Evolutionary conservation across 2,797 vertebrate genomes (phyloP).

Genomic region (Notoglanidium macrostoma): DNA sequence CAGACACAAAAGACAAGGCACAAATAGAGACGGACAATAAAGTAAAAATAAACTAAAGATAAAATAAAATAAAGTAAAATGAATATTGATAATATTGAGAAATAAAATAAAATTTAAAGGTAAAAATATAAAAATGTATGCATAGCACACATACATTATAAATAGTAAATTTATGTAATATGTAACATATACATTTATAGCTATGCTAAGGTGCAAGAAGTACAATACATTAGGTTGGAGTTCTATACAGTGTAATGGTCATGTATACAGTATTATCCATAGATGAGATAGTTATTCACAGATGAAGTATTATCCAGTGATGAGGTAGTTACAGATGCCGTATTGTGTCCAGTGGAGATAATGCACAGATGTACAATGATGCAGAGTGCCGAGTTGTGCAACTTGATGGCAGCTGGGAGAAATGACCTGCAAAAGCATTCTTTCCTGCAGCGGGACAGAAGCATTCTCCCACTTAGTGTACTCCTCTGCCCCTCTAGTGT

Average conservation of each 20-base stretch:
- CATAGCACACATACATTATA: neutral
- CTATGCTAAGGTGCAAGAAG: neutral
- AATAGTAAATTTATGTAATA: neutral
- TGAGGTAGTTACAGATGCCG: neutral
- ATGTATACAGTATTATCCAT: neutral
- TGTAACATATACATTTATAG: neutral
- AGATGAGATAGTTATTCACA: too few relatives aligned
- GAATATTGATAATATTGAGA: neutral
- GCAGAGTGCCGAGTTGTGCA: neutral
- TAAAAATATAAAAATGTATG: neutral
- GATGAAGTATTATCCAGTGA: neutral
- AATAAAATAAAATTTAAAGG: neutral
- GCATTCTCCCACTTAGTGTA: neutral
- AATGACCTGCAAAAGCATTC: neutral
- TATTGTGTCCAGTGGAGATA: neutral
- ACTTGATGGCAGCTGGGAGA: constrained; percentile 2
- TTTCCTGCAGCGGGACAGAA: neutral
- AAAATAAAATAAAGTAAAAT: neutral
- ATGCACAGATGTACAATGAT: neutral
- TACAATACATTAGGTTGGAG: neutral
- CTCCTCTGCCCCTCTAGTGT: neutral
- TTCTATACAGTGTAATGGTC: neutral
- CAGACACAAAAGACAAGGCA: neutral
- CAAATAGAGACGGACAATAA: neutral
- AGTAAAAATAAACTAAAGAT: neutral